Evolutionary conservation across 2,888 invertebrate genomes (phyloP).

Genomic region (Criorhina ranunculi): DNA sequence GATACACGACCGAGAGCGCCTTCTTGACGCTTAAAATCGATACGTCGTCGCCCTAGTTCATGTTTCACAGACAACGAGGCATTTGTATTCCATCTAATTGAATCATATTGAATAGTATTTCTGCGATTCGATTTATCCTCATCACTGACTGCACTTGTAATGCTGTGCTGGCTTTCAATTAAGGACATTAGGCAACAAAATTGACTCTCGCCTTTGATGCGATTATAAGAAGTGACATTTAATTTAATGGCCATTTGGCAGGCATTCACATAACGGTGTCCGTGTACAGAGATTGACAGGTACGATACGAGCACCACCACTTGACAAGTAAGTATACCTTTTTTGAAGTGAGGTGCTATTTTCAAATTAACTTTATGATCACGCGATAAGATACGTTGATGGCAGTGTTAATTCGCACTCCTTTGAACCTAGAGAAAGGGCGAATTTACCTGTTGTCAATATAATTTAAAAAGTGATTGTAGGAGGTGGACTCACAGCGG

Average conservation of each 20-base stretch:
- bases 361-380: constrained; percentile 38
- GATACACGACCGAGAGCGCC: constrained; percentile 27
- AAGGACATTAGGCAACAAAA: constrained; percentile 45
- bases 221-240: constrained; percentile 52
- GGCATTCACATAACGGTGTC: background rate
- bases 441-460: constrained; percentile 3
- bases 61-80: constrained; percentile 45
- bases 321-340: background rate
- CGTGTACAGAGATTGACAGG: constrained; percentile 11
- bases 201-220: constrained; percentile 37
- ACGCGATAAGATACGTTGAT: constrained; percentile 19
- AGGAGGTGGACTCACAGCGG: background rate
- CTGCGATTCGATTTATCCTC: background rate
- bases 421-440: background rate
- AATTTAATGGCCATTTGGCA: constrained; percentile 57
- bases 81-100: constrained; percentile 17
- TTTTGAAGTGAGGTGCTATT: constrained; percentile 34
- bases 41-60: constrained; percentile 38
- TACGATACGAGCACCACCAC: background rate
- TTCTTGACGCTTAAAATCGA: constrained; percentile 54
- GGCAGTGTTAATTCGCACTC: constrained; percentile 12
- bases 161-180: constrained; percentile 14
- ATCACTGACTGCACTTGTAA: background rate
- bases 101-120: constrained; percentile 16
- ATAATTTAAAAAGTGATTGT: constrained; percentile 1